Evolutionary conservation across 1,140 invertebrate species (phyloP).

Genomic region (Hetaerina americana): DNA sequence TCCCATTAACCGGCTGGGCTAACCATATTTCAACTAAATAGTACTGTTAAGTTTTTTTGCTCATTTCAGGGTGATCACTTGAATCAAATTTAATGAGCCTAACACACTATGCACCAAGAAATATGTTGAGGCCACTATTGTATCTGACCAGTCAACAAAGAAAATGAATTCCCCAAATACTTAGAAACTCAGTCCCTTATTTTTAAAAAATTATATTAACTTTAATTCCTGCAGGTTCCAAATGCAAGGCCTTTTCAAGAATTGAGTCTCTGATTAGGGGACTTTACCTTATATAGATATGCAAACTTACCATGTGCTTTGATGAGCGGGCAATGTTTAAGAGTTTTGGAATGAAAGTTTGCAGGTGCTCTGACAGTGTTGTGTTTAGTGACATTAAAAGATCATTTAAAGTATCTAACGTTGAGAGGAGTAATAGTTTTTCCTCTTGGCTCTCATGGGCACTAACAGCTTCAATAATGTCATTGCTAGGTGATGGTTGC

Average conservation of each 20-base stretch:
- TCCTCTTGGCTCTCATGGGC: conserved; percentile 28
- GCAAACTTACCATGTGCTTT: conserved; percentile 51
- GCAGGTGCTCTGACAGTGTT: conserved; percentile 40
- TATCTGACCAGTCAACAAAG: too few species aligned
- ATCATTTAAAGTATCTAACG: conserved; percentile 40
- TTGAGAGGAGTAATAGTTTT: conserved; percentile 38
- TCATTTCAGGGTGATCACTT: too few species aligned
- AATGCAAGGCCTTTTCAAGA: too few species aligned
- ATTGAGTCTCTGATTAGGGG: conserved; percentile 8
- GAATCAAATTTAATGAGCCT: too few species aligned
- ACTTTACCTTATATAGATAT: too few species aligned
- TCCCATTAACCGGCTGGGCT: too few species aligned
- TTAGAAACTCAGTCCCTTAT: neutral
- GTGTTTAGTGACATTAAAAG: conserved; percentile 40
- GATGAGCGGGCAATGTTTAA: conserved; percentile 40
- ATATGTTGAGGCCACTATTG: too few species aligned
- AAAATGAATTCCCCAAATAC: too few species aligned
- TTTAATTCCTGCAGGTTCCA: neutral
- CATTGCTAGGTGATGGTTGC: conserved; percentile 9
- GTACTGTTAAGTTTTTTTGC: too few species aligned
- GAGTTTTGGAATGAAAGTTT: conserved; percentile 49
- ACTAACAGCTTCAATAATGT: neutral
- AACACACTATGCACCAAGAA: too few species aligned
- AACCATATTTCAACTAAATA: too few species aligned
- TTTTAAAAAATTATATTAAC: neutral